Evolutionary conservation across 2,113 vertebrate genomes (phyloP), one percentile per base, ranked within the genome.

Genomic region (Phodopus roborovskii): DNA sequence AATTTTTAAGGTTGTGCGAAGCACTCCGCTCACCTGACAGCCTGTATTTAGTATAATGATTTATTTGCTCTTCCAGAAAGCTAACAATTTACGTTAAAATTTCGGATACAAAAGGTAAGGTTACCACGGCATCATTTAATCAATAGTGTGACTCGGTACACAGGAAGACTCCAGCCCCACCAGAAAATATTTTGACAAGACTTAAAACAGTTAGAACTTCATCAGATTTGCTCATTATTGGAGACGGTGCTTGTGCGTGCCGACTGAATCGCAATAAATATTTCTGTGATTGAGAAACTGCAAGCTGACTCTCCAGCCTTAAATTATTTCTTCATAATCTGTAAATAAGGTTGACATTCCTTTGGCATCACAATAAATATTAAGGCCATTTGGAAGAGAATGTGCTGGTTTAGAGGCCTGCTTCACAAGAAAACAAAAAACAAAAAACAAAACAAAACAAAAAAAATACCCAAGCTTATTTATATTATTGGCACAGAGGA

Each of bases 141-240:
- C 98, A 98, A 97, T 98, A 98, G 97, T 95, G 97, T 98, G 97
- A 97, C 97, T 98, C 97, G 24, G 97, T 92, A 97, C 98, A 97
- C 97, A 88, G 95, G 97, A 98, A 98, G 97, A 98, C 97, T 97
- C 98, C 96, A 97, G 97, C 96, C 97, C 90, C 82, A 91, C 98
- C 96, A 95, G 97, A 97, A 98, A 98, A 99, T 99, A 98, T 99
- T 99, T 98, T 99, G 98, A 99, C 98, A 98, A 92, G 97, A 97
- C 97, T 98, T 98, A 98, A 98, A 98, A 96, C 97, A 91, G 98
- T 98, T 98, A 98, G 98, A 97, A 98, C 96, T 96, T 98, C 97
- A 97, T 97, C 95, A 98, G 96, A 97, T 98, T 98, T 98, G 97
- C 97, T 98, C 98, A 98, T 98, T 98, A 98, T 95, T 90, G 96